Evolutionary conservation across 2,797 vertebrate species (phyloP).

Genomic region (Danio jaintianensis): DNA sequence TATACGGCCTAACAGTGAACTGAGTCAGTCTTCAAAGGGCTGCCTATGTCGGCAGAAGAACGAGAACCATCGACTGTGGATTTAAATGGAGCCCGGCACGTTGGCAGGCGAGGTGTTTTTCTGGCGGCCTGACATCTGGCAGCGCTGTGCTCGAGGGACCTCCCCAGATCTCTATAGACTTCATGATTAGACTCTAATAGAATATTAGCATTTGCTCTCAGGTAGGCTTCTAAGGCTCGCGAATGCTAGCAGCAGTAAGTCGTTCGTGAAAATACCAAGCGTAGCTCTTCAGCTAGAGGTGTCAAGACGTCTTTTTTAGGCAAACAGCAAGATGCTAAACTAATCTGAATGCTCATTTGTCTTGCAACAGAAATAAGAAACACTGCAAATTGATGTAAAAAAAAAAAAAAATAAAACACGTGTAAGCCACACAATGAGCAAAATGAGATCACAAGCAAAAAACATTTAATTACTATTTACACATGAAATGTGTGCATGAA

Average conservation of each 20-base stretch:
- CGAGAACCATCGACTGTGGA: constrained; percentile 72
- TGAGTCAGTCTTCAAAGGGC: constrained; percentile 75
- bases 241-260: constrained; percentile 75
- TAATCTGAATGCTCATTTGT: constrained; percentile 3
- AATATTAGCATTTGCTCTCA: constrained; percentile 90
- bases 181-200: constrained; percentile 88
- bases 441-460: constrained; percentile 50
- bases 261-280: constrained; percentile 64
- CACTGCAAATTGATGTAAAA: not conserved
- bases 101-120: constrained; percentile 81
- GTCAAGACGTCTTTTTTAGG: constrained; percentile 17
- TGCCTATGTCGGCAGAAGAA: constrained; percentile 65
- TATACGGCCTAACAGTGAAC: constrained; percentile 62
- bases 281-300: constrained; percentile 8
- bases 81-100: constrained; percentile 80
- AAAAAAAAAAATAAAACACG: constrained; percentile 2
- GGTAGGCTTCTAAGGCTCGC: constrained; percentile 81
- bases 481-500: constrained; percentile 1
- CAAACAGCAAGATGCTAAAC: constrained; percentile 16
- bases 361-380: not conserved
- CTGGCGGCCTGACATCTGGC: constrained; percentile 81
- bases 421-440: constrained; percentile 1
- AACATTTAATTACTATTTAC: constrained; percentile 32
- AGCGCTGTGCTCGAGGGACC: constrained; percentile 78
- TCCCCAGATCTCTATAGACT: constrained; percentile 81